Evolutionary conservation across 2,113 vertebrate species (phyloP).

Genomic region (Mesocricetus auratus): DNA sequence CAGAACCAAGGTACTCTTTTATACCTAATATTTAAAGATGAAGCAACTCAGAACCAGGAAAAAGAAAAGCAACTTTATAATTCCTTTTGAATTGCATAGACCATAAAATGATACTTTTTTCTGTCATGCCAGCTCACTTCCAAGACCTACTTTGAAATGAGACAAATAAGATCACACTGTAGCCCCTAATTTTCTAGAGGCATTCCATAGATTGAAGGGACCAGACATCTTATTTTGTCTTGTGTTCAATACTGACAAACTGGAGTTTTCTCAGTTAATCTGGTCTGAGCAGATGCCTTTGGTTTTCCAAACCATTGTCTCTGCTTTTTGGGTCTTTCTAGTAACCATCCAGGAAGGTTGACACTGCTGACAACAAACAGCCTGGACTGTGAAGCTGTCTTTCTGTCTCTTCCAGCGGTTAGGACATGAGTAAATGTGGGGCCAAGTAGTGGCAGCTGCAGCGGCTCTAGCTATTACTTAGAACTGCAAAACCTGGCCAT

Average conservation of each 20-base stretch:
- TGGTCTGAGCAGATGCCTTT: not conserved
- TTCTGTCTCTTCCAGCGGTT: slow-evolving; percentile 52
- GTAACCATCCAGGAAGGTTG: slow-evolving; percentile 6
- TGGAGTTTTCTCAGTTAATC: not conserved
- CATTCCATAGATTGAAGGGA: not conserved
- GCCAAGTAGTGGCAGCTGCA: not conserved
- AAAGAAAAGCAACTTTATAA: not conserved
- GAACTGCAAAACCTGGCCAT: slow-evolving; percentile 27
- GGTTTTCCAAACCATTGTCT: not conserved
- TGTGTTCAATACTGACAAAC: not conserved
- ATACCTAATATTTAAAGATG: not conserved
- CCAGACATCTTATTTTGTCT: not conserved
- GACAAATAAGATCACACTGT: slow-evolving; percentile 29
- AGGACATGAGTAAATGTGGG: slow-evolving; percentile 44
- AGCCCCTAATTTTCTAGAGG: not conserved
- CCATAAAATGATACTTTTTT: not conserved
- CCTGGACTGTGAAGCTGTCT: not conserved
- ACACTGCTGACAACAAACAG: slow-evolving; percentile 35
- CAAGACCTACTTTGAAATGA: not conserved
- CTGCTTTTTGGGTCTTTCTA: slow-evolving; percentile 19
- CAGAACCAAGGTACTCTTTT: not conserved
- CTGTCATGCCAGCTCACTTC: not conserved
- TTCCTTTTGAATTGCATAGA: not conserved
- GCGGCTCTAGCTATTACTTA: slow-evolving; percentile 27
- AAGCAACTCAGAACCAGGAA: not conserved